phyloP scores from a whole-genome alignment of 1,140 invertebrate species.

The Heterodera schachtii region DNA sequence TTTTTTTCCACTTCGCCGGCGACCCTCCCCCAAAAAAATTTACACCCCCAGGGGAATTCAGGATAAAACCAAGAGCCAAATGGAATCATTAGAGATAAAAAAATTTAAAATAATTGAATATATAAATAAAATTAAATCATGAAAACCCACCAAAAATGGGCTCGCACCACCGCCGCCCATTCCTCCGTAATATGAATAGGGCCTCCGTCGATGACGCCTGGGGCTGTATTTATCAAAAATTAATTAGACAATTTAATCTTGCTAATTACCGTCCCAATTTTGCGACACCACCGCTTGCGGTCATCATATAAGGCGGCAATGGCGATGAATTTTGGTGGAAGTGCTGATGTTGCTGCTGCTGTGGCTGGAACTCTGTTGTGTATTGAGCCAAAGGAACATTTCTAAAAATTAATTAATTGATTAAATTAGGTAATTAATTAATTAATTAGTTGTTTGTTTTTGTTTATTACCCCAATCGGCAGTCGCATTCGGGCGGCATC shows the following conservation, averaged over 20 bases:
- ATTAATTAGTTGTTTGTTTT: conserved; percentile 8
- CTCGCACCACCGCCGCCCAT: conserved; percentile 31
- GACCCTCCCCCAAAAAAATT: no score
- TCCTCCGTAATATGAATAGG: conserved; percentile 27
- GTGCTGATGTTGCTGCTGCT: conserved; percentile 22
- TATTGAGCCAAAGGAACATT: conserved; percentile 31
- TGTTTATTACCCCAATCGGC: conserved; percentile 20
- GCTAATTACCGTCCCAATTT: conserved; percentile 14
- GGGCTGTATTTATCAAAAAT: no score
- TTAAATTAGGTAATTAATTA: conserved; percentile 10
- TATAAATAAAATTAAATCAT: no score
- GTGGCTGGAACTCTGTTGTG: conserved; percentile 1
- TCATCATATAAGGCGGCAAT: background rate
- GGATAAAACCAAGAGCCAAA: no score
- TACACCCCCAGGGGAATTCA: no score
- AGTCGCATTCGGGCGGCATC: conserved; percentile 43
- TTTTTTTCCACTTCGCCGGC: no score
- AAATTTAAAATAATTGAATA: no score
- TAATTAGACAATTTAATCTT: background rate
- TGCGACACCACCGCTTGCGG: conserved; percentile 1
- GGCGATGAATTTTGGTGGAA: conserved; percentile 6
- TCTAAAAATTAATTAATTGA: background rate
- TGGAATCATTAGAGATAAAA: no score
- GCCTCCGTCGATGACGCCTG: conserved; percentile 23
- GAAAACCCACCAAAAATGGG: background rate